Conservation (phyloP, 2,797 vertebrate species). For the Lutjanus argentimaculatus region DNA sequence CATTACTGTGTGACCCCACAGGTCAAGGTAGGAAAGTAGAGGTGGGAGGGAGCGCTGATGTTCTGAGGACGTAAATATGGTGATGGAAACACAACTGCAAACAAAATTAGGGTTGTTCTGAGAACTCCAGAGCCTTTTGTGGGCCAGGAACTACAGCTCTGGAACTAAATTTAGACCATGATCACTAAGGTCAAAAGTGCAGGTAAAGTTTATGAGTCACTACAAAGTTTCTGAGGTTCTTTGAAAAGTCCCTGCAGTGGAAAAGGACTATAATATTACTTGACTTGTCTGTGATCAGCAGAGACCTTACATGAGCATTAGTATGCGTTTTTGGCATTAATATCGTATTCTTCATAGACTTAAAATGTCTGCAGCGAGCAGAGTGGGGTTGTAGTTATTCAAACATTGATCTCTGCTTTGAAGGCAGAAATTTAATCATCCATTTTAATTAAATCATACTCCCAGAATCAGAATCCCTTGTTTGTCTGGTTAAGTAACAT, state of each 20-base stretch:
- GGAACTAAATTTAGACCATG: neutral
- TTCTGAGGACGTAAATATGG: neutral
- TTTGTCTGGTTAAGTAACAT: too few relatives aligned
- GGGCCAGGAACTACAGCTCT: neutral
- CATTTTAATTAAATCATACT: constrained; percentile 1
- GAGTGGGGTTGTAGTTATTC: neutral
- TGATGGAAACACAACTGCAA: neutral
- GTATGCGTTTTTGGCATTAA: neutral
- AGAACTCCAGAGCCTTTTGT: neutral
- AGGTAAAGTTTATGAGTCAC: neutral
- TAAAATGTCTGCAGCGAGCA: neutral
- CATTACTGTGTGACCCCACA: constrained; percentile 22
- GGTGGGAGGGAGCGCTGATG: neutral
- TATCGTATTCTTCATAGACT: neutral
- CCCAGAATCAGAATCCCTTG: neutral
- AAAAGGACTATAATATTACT: neutral
- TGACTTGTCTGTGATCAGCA: neutral
- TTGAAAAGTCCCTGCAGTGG: neutral
- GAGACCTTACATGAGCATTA: neutral
- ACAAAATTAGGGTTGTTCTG: too few relatives aligned
- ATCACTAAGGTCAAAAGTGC: neutral
- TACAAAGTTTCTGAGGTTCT: neutral
- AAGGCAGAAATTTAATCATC: neutral
- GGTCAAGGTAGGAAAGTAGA: constrained; percentile 26
- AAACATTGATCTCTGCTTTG: neutral